Conservation (phyloP, 2,797 vertebrate species). For the Anomalospiza imberbis region DNA sequence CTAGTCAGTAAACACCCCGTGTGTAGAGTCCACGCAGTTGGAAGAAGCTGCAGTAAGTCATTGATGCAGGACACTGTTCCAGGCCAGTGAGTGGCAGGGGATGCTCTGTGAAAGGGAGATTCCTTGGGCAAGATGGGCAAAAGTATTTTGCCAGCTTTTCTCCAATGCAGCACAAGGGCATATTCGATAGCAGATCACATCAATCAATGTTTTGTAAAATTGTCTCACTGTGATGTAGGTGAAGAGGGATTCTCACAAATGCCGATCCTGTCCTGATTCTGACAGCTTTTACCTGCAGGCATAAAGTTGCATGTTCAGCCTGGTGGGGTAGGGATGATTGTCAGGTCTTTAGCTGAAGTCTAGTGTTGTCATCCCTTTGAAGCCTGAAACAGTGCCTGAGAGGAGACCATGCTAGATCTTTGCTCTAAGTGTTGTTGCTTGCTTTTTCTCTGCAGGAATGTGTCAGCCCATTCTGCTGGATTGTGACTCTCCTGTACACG, state of each 20-base stretch:
- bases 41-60: neutral
- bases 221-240: neutral
- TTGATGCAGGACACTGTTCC: conserved; percentile 15
- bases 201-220: neutral
- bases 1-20: neutral
- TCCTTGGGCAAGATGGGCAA: neutral
- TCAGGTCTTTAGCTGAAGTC: neutral
- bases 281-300: neutral
- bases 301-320: neutral
- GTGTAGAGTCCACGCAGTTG: neutral
- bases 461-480: neutral
- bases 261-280: neutral
- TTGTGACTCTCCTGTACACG: neutral
- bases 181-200: neutral
- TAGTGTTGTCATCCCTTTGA: neutral
- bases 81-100: neutral
- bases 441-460: neutral
- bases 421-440: neutral
- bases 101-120: neutral
- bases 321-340: neutral
- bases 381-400: neutral
- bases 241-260: neutral
- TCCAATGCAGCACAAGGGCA: neutral
- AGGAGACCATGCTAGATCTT: neutral
- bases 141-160: neutral